Evolutionary conservation across 2,113 vertebrate species (phyloP).

Genomic region (Chitala chitala): DNA sequence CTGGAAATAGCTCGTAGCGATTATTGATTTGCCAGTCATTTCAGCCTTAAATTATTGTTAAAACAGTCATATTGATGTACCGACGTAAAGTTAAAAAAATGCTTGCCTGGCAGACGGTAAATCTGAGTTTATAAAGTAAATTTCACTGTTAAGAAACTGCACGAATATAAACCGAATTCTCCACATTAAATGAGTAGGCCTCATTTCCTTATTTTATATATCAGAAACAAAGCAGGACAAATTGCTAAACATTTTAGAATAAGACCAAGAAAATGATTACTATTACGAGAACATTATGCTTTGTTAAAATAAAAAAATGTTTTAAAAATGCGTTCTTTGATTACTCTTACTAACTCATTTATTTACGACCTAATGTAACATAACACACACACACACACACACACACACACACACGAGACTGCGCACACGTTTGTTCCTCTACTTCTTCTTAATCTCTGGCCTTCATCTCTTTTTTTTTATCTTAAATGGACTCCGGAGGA

Average conservation of each 20-base stretch:
- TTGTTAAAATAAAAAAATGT: too few species aligned
- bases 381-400: background rate
- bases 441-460: background rate
- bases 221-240: too few species aligned
- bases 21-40: background rate
- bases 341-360: too few species aligned
- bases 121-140: too few species aligned
- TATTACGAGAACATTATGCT: too few species aligned
- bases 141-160: too few species aligned
- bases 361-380: too few species aligned
- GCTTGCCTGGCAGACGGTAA: background rate
- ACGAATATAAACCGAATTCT: too few species aligned
- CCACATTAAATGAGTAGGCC: too few species aligned
- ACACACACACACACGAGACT: background rate
- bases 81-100: background rate
- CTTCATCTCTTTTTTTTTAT: slow-evolving; percentile 49
- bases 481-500: slow-evolving; percentile 48
- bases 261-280: too few species aligned
- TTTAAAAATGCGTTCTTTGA: slow-evolving; percentile 1
- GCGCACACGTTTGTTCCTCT: background rate
- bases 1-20: background rate
- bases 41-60: background rate
- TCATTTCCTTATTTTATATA: too few species aligned
- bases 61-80: background rate
- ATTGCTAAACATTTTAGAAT: too few species aligned